Evolutionary conservation across 2,888 invertebrate genomes (phyloP), one percentile per base, ranked within the genome.

Genomic region (Polymixis lichenea): DNA sequence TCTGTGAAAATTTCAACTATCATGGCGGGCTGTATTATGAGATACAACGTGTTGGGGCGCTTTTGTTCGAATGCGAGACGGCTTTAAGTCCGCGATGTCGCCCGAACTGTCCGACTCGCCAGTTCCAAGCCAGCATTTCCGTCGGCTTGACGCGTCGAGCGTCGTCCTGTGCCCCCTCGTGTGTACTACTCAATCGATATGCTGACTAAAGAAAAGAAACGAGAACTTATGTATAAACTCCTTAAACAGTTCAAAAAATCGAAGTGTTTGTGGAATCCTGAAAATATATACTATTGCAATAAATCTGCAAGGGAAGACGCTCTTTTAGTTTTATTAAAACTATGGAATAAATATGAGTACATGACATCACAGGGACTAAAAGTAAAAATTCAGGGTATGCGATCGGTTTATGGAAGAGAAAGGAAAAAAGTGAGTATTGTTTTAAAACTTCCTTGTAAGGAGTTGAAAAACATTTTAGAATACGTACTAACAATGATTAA

Each of bases 351-450:
- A 38, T 65, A 69, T 65, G 82, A 81, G 8, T n/a, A 25, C 28
- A 65, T 65, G 0, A 60, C 67, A 13, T 11, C 60, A 17, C 0
- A 15, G 7, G 22, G 13, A 17, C 0, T 81, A 32, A 68, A 19
- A 51, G 19, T 15, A 46, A 77, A 81, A 82, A 64, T 81, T 65
- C 82, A 77, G 7, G 28, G 72, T 25, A 32, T 81, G 7, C 61
- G 78, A 8, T 15, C 72, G 46, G n/a, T 38, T 19, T 77, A 82
- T 68, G 53, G 58, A 71, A 71, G 72, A 82, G 58, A 64, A 55
- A 71, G 67, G 38, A 77, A 17, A 46, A 81, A 72, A 82, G 80
- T 80, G 58, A 80, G 80, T 81, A 22, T 25, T 53, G n/a, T 75
- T 75, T 13, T 7, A 2, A 70, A 70, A 28, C n/a, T 19, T 64